Evolutionary conservation across 1,140 invertebrate species (phyloP).

Genomic region (Zaprionus gabonicus): DNA sequence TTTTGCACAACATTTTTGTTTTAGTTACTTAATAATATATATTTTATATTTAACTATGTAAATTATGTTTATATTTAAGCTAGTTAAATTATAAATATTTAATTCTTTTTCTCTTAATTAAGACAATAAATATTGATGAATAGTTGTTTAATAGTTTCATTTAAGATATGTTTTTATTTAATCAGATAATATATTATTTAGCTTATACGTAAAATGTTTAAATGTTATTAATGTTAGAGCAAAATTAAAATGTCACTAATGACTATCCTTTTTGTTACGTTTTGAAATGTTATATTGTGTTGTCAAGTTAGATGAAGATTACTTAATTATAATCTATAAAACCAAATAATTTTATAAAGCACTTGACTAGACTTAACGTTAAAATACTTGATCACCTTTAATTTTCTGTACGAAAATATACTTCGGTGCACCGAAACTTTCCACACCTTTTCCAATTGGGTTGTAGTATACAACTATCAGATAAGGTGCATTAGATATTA

Average conservation of each 20-base stretch:
- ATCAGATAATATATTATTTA: slow-evolving; percentile 2
- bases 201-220: background rate
- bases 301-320: background rate
- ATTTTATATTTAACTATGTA: background rate
- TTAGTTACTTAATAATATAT: background rate
- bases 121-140: background rate
- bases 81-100: background rate
- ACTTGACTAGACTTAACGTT: background rate
- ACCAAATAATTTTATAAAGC: background rate
- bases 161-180: background rate
- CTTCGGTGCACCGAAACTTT: background rate
- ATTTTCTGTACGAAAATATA: background rate
- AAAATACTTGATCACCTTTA: background rate
- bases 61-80: background rate
- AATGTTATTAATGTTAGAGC: background rate
- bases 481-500: background rate
- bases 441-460: background rate
- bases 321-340: slow-evolving; percentile 1
- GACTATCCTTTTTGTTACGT: background rate
- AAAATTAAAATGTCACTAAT: background rate
- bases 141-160: background rate
- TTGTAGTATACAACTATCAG: background rate
- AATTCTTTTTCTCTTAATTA: background rate
- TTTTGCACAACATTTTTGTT: background rate
- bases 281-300: background rate